A percentile compares a stretch with the other conserved stretches of the same genome.
Evolutionary conservation across 2,797 vertebrate species (phyloP).

Genomic region (Platyrinchus mystaceus): DNA sequence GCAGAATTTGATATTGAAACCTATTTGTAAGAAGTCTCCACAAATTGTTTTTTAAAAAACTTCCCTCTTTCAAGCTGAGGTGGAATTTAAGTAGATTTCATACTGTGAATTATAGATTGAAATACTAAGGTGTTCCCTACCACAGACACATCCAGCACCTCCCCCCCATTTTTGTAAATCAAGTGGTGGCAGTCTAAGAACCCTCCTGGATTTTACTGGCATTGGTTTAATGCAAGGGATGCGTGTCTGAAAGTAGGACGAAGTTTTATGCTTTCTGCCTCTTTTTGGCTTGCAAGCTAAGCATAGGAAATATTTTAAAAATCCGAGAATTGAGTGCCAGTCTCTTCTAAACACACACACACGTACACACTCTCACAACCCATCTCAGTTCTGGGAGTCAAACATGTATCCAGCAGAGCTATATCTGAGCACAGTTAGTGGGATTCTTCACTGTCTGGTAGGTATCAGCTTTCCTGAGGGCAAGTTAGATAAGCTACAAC

Average conservation of each 20-base stretch:
- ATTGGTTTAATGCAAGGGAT: not conserved
- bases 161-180: not conserved
- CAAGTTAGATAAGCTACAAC: not conserved
- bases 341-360: not conserved
- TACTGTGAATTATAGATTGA: constrained; percentile 1
- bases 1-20: not conserved
- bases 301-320: constrained; percentile 31
- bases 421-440: not conserved
- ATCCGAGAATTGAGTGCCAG: not conserved
- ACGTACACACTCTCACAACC: not conserved
- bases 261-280: constrained; percentile 36
- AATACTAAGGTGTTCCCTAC: not conserved
- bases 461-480: not conserved
- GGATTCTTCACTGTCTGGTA: constrained; percentile 29
- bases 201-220: not conserved
- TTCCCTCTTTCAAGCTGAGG: not conserved
- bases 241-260: not conserved
- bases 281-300: constrained; percentile 9
- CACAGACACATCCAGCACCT: not conserved
- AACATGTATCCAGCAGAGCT: not conserved
- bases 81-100: constrained; percentile 50
- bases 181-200: not conserved
- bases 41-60: not conserved
- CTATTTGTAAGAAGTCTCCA: constrained; percentile 16
- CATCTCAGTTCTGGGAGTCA: not conserved